Base-by-base conservation (phyloP, 2,113 vertebrate species). In the Myxocyprinus asiaticus region DNA sequence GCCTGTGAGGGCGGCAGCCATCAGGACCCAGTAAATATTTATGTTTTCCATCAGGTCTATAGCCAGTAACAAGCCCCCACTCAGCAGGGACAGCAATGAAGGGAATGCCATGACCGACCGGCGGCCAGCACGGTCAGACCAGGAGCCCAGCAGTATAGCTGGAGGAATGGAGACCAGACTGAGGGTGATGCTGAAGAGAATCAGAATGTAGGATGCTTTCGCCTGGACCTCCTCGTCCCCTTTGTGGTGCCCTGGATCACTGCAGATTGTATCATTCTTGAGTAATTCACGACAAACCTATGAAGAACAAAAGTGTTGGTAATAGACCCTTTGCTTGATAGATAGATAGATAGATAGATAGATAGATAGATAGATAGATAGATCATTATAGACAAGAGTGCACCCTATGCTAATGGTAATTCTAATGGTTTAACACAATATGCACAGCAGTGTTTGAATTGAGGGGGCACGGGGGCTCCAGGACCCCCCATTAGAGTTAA, bases 91-190 rank as follows among this genome's bases (percentile, higher is more conserved):
- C 22, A 88, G 67, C 11, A 86, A 1, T 56, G 81, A 84, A 1
- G 89, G 90, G 3, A 91, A 64, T 3, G 86, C 50, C 85, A 91
- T 87, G n/a, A 89, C 88, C 10, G 70, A 66, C 7, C 85, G 83
- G 42, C 88, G 90, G 7, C 88, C 86, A 4, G 67, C 81, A 9
- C 53, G 61, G 82, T 91, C 90, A 0, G 90, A 91, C 89, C 90
- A 90, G 44, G 89, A 86, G 44, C 90, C 89, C 78, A 91, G 84
- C 8, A 88, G 53, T 9, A 91, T 73, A n/a, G 89, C 88, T 4
- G 88, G 85, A 4, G 82, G 84, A 50, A 91, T 72, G 68, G 90
- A 90, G 45, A 89, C 15, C 9, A 87, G 15, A 69, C 88, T 89
- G 44, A 81, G 65, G 4, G 86, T 82, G 43, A 53, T 72, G 15